Evolutionary conservation across 2,888 invertebrate genomes (phyloP), one percentile per base, ranked within the genome.

Genomic region (Apodemia zela): DNA sequence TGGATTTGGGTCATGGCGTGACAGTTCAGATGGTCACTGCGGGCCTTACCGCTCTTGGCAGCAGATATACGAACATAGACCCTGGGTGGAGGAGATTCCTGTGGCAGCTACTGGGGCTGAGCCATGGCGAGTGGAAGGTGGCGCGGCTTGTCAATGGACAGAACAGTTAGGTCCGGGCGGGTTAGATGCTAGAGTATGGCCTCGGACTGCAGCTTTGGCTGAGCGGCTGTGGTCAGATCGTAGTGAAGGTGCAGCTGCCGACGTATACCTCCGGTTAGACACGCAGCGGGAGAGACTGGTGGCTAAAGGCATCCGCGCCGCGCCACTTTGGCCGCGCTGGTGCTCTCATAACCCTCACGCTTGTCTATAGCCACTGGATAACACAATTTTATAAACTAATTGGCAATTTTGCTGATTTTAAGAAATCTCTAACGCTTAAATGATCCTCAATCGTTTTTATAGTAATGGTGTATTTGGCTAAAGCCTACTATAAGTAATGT

Each of bases 31-130:
- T 72, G 97, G 96, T 1, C 96, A 97, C 72, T 97, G 97, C 80
- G 96, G 97, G 21, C 97, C 97, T 10, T 97, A 97, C 84, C 94
- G 96, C 66, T 95, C 96, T 60, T 97, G 97, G 97, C 97, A 97
- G 81, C 95, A 95, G 68, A 93, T 97, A 60, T 97, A 97, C 85
- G 95, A 95, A 81, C 97, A 97, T 81, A 93, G 95, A 69, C 97
- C 97, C 0, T 95, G 96, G 95, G 90, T 93, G 66, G 88, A 88
- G 69, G 87, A 87, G 75, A 62, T 69, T 66, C 69, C 73, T 59
- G 94, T 57, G 94, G 63, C 67, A 62, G 65, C 71, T n/a, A 69
- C 68, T 0, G 74, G 71, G 17, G 72, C 70, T 45, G 70, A 69
- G 93, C 38, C 95, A 94, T 76, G 92, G 86, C 80, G 79, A 13